These are phyloP conservation scores for Odontophorus gujanensis DNA, from an alignment of 2,113 vertebrate species.

Conservation along the genomic window DNA sequence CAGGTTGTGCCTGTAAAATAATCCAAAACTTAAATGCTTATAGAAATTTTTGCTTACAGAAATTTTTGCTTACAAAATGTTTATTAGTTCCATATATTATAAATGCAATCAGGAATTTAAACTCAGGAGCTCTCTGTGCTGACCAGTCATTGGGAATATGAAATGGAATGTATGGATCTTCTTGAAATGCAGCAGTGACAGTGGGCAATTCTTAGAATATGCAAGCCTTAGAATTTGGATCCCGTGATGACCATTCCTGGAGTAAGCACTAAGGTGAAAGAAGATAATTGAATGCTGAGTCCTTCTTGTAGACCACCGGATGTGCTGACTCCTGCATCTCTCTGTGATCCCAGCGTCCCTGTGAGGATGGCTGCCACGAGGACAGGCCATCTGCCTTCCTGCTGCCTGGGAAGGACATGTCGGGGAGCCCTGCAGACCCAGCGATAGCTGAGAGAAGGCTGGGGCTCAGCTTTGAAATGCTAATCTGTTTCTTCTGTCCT, in stretches of 20 bases:
- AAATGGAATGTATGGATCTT: not conserved
- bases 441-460: not conserved
- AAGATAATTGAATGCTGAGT: not conserved
- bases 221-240: not conserved
- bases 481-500: slow-evolving; percentile 54
- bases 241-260: not conserved
- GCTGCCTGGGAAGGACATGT: slow-evolving; percentile 36
- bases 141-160: not conserved
- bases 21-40: not conserved
- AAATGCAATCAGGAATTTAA: not conserved
- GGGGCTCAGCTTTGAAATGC: slow-evolving; percentile 55
- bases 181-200: not conserved
- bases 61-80: not conserved
- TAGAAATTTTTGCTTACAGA: not conserved
- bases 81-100: not conserved
- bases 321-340: not conserved
- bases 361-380: not conserved
- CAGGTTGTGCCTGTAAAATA: not conserved
- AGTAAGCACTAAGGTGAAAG: not conserved
- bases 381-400: slow-evolving; percentile 47
- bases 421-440: slow-evolving; percentile 58
- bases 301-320: not conserved
- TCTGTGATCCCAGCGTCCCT: not conserved
- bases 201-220: not conserved
- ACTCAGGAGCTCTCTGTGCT: not conserved